Conservation (phyloP, 2,113 vertebrate species). For the Toxotes jaculatrix region DNA sequence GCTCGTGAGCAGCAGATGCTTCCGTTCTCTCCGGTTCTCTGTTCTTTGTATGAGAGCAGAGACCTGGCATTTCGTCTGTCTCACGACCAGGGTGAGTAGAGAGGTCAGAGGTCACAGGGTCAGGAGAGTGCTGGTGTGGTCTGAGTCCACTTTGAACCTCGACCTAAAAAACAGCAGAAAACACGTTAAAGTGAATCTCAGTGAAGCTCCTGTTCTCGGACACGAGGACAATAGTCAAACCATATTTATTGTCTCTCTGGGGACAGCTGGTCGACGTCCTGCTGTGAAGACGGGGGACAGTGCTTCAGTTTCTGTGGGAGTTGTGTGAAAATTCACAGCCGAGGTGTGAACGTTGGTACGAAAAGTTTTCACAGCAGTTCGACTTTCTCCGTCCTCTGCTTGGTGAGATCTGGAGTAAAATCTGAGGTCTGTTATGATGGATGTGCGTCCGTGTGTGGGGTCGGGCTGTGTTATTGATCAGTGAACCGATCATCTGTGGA, state of each 20-base stretch:
- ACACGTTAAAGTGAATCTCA: neutral
- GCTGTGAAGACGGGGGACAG: neutral
- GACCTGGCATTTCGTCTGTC: no score
- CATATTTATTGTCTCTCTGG: neutral
- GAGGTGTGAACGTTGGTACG: neutral
- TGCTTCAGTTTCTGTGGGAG: conserved; percentile 1
- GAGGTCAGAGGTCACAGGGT: neutral
- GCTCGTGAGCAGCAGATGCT: no score
- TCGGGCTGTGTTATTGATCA: neutral
- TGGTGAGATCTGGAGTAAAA: no score
- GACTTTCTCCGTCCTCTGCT: conserved; percentile 9
- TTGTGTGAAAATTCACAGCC: neutral
- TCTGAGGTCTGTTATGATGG: no score
- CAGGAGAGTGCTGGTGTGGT: neutral
- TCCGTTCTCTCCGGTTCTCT: no score
- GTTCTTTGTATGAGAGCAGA: no score
- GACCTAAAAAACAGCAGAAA: neutral
- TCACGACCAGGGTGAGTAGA: no score
- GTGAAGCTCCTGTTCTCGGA: neutral
- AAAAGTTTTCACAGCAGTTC: neutral
- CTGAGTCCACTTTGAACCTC: neutral
- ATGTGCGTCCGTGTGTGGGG: no score
- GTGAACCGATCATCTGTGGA: neutral
- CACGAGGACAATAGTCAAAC: neutral
- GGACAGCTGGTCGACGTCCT: conserved; percentile 23